A percentile compares a stretch with the other conserved stretches of the same genome.
Evolutionary conservation across 2,113 vertebrate genomes (phyloP).

Genomic region (Pterocles burchelli): DNA sequence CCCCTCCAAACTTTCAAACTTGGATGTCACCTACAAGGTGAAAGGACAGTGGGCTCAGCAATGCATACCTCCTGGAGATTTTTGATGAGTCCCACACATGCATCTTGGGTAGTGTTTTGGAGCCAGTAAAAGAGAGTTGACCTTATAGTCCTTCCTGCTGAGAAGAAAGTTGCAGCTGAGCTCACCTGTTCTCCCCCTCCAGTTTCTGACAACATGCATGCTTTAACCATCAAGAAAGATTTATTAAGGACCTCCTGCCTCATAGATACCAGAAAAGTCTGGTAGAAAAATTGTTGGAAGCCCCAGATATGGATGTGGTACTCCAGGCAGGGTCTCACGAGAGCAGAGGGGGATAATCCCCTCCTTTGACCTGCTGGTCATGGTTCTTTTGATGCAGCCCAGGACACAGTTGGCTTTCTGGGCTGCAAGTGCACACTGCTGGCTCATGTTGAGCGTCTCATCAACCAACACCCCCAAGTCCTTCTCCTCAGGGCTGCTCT

Average conservation of each 20-base stretch:
- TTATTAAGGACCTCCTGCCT: neutral
- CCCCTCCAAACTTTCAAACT: neutral
- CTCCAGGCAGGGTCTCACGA: too few relatives aligned
- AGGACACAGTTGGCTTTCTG: too few relatives aligned
- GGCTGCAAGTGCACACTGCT: too few relatives aligned
- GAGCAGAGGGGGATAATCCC: too few relatives aligned
- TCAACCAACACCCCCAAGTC: too few relatives aligned
- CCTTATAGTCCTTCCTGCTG: neutral
- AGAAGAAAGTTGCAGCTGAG: neutral
- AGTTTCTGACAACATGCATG: neutral
- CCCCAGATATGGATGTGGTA: too few relatives aligned
- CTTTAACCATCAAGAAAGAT: neutral
- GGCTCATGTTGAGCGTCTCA: too few relatives aligned
- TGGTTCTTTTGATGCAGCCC: too few relatives aligned
- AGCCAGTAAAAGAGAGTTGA: neutral
- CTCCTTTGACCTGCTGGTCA: too few relatives aligned
- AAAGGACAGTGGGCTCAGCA: neutral
- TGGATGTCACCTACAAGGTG: neutral
- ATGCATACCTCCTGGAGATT: neutral
- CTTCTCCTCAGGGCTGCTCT: too few relatives aligned
- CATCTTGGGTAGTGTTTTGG: neutral
- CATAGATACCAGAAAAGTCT: neutral
- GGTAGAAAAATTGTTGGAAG: too few relatives aligned
- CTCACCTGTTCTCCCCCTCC: neutral
- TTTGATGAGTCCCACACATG: accelerated